Base-by-base conservation (phyloP, 37 sponge, comb jelly and placozoan species). In the Axinella damicornis region DNA sequence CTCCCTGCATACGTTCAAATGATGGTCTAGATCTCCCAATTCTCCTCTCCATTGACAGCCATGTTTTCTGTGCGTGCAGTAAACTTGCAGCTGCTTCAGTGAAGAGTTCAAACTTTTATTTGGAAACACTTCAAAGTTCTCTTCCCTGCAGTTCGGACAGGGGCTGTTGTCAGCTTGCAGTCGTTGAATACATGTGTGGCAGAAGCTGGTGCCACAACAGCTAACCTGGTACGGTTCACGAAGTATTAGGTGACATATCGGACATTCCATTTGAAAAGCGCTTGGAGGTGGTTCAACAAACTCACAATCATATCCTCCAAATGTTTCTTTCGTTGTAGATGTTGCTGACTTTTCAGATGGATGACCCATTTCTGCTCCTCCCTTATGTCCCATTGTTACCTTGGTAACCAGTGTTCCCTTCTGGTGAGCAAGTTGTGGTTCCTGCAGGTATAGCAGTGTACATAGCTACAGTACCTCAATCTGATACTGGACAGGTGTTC, bases 11-110 rank as follows among this genome's bases (percentile, higher is more conserved):
- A 54, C 25, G 70, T 60, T 70, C 46, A 46, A 46, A 38, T 84
- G 84, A 22, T 46, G 18, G 2, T 84, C 84, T 13, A 75, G 55
- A 27, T 52, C 38, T n/a, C 73, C 84, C 36, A 84, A 37, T 20
- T 84, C 54, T 17, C 76, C 84, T 27, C 15, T 41, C 84, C 84
- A 84, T n/a, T 65, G 57, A 66, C 84, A 84, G 56, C 84, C 84
- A 31, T 74, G 14, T 41, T 28, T 34, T 24, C 65, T 64, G 66
- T 65, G 33, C 15, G 36, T 19, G 38, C 84, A 84, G 14, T 35
- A 17, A 33, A 76, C 76, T 0, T 54, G 21, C 27, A 75, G 57
- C 46, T 40, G 28, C 5, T 75, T 53, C 64, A 84, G 32, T 19
- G 34, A 31, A 55, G 64, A 57, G 38, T 76, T 18, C 34, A 84